A percentile compares a stretch with the other conserved stretches of the same genome.
phyloP scores from a whole-genome alignment of 2,797 vertebrate species.

The Crossoptilon crossoptilon region DNA sequence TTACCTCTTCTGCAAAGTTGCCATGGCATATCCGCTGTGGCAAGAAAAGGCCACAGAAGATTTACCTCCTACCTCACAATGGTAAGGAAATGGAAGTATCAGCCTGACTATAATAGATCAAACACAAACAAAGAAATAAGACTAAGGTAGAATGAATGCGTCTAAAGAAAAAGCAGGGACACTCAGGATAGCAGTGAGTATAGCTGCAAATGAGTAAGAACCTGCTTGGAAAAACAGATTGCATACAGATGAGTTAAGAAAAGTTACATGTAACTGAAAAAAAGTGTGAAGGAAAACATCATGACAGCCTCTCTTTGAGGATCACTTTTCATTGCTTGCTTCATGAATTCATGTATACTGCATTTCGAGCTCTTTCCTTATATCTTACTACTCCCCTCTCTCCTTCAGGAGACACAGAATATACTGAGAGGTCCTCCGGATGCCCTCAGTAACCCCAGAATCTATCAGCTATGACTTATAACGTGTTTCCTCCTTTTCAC shows the following conservation, averaged over 20 bases:
- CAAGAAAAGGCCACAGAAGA: background rate
- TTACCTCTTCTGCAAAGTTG: background rate
- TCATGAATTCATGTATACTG: background rate
- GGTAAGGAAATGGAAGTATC: background rate
- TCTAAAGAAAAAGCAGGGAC: background rate
- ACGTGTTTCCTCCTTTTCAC: background rate
- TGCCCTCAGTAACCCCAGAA: background rate
- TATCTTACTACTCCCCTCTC: background rate
- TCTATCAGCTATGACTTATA: background rate
- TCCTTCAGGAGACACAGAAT: background rate
- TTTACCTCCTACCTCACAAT: background rate
- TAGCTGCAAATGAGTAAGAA: background rate
- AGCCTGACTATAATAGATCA: background rate
- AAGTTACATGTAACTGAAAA: background rate
- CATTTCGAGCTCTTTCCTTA: background rate
- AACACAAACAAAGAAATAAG: background rate
- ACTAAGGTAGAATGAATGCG: rapidly evolving
- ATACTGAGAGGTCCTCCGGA: background rate
- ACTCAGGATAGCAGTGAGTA: background rate
- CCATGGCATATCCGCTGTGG: background rate
- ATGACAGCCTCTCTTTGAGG: background rate
- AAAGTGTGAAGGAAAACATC: background rate
- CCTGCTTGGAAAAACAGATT: background rate
- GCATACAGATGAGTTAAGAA: background rate
- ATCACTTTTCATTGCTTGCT: background rate